These are phyloP conservation scores for Macroglossus sobrinus DNA, from an alignment of 2,113 vertebrate species.

Conservation along the genomic window DNA sequence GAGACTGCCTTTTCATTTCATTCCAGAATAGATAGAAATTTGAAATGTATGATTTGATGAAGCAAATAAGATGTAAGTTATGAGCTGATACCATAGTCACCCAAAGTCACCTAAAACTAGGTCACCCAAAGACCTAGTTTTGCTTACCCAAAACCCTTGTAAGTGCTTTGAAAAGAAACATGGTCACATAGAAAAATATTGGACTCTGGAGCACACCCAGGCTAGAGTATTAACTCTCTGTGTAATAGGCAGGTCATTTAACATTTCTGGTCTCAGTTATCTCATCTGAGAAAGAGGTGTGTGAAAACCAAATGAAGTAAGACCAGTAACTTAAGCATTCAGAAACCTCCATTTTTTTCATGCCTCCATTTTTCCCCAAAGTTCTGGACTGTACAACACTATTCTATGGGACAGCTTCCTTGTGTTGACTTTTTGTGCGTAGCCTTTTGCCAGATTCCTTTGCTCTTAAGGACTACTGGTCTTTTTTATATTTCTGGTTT, in stretches of 20 bases:
- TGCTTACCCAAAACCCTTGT: not conserved
- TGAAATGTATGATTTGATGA: not conserved
- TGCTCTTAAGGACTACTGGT: not conserved
- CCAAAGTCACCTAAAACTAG: not conserved
- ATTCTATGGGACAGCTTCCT: not conserved
- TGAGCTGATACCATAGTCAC: not conserved
- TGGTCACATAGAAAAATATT: not conserved
- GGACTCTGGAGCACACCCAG: not conserved
- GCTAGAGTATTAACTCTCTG: not conserved
- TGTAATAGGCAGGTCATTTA: not conserved
- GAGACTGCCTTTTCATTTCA: conserved; percentile 4
- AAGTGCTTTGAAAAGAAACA: not conserved
- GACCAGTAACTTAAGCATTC: not conserved
- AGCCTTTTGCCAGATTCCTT: not conserved
- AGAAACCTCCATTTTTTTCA: not conserved
- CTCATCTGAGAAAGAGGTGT: not conserved
- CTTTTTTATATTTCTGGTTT: not conserved
- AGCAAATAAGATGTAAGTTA: not conserved
- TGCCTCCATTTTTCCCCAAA: not conserved
- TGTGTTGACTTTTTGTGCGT: not conserved
- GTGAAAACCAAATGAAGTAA: not conserved
- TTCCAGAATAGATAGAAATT: not conserved
- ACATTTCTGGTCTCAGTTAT: not conserved
- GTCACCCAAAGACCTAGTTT: not conserved
- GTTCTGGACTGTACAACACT: not conserved